Percentiles rank a stretch among this genome's conserved stretches.
Conservation (phyloP, 1,140 invertebrate genomes). For the Zaprionus tsacasi region DNA sequence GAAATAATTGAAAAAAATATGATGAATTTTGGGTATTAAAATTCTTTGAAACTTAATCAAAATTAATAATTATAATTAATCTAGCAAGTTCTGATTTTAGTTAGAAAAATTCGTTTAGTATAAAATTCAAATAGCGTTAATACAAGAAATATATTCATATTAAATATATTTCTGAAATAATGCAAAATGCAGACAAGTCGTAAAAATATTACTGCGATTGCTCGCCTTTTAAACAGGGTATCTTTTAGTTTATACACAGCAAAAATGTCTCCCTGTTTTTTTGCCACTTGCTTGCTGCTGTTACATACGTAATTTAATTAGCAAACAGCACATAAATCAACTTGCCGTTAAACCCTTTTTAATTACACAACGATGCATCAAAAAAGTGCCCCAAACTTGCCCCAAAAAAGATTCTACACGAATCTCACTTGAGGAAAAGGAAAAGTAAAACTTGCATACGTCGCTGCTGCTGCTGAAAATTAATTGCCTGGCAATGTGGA, state of each 20-base stretch:
- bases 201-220: too few relatives aligned
- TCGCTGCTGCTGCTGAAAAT: conserved; percentile 37
- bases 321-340: conserved; percentile 72
- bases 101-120: too few relatives aligned
- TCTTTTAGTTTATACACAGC: not conserved
- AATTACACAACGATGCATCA: conserved; percentile 74
- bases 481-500: conserved; percentile 63
- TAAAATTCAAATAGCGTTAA: too few relatives aligned
- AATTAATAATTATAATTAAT: too few relatives aligned
- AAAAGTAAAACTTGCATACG: conserved; percentile 37
- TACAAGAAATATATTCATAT: too few relatives aligned
- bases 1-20: too few relatives aligned
- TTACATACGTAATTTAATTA: conserved; percentile 69
- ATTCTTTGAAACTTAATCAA: too few relatives aligned
- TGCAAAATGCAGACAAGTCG: too few relatives aligned
- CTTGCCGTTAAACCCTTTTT: conserved; percentile 73
- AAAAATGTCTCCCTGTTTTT: not conserved
- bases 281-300: conserved; percentile 1
- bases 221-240: conserved; percentile 9
- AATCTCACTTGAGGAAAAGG: not conserved
- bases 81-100: too few relatives aligned
- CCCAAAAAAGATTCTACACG: conserved; percentile 7
- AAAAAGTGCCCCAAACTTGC: conserved; percentile 18
- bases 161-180: too few relatives aligned
- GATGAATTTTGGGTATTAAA: too few relatives aligned